phyloP scores from a whole-genome alignment of 64 coral and sea anemone species.

The Pachyseris speciosa region DNA sequence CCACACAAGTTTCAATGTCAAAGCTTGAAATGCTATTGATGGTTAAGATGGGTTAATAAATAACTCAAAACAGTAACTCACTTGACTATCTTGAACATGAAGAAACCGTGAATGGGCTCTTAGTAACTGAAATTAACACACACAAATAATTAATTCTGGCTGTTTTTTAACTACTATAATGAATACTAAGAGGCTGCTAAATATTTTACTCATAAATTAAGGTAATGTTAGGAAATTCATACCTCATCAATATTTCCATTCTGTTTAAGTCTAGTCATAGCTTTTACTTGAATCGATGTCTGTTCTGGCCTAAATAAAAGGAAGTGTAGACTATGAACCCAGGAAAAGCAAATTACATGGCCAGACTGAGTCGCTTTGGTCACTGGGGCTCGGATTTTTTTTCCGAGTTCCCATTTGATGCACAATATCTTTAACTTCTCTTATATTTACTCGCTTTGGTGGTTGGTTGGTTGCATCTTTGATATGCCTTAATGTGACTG shows the following conservation, averaged over 20 bases:
- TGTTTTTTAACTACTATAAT: no score
- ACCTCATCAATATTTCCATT: conserved; percentile 98
- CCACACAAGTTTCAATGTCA: no score
- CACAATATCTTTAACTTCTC: no score
- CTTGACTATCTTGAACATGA: conserved; percentile 87
- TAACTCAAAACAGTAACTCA: conserved; percentile 1
- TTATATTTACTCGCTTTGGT: no score
- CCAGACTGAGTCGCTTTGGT: not conserved
- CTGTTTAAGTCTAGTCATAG: conserved; percentile 89
- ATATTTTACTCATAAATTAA: not conserved
- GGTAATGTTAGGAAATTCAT: not conserved
- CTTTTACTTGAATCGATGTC: conserved; percentile 85
- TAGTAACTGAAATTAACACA: conserved; percentile 56
- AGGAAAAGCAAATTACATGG: not conserved
- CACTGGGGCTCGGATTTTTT: no score
- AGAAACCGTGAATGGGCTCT: conserved; percentile 93
- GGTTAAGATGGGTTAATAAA: no score
- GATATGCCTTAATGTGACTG: no score
- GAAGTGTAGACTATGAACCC: no score
- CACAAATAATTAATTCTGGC: no score
- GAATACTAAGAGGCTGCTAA: not conserved
- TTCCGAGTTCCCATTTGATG: no score
- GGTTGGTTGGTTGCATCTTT: no score
- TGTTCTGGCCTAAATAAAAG: conserved; percentile 67
- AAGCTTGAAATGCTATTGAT: no score